Evolutionary conservation across 2,797 vertebrate genomes (phyloP).

Genomic region (Cossypha heuglini): DNA sequence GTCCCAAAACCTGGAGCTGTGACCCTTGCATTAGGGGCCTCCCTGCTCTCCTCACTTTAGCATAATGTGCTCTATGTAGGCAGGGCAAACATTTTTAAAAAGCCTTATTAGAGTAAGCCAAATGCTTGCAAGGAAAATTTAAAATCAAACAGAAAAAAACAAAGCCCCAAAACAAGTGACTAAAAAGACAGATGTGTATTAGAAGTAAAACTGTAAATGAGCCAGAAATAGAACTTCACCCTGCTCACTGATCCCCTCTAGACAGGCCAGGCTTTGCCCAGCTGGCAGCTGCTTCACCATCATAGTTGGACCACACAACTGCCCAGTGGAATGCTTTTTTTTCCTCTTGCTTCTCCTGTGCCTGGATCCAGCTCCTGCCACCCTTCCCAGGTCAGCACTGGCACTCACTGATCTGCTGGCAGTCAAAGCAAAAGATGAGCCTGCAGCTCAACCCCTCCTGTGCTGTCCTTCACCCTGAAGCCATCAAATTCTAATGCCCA

Average conservation of each 20-base stretch:
- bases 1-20: background rate
- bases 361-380: background rate
- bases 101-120: background rate
- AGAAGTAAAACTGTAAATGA: background rate
- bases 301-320: rapidly evolving
- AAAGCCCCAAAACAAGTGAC: background rate
- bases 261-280: background rate
- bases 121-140: background rate
- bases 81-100: background rate
- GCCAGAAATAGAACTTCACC: background rate
- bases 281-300: background rate
- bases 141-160: background rate
- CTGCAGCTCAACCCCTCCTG: background rate
- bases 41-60: background rate
- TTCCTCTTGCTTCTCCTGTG: background rate
- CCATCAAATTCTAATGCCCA: background rate
- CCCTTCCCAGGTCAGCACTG: background rate
- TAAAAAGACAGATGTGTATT: background rate
- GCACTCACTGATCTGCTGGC: background rate
- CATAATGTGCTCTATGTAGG: background rate
- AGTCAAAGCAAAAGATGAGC: background rate
- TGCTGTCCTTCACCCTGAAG: background rate
- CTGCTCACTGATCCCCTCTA: background rate
- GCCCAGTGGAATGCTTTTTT: background rate
- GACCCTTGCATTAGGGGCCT: background rate